Base-by-base conservation (phyloP, 2,113 vertebrate genomes). In the Colius striatus region DNA sequence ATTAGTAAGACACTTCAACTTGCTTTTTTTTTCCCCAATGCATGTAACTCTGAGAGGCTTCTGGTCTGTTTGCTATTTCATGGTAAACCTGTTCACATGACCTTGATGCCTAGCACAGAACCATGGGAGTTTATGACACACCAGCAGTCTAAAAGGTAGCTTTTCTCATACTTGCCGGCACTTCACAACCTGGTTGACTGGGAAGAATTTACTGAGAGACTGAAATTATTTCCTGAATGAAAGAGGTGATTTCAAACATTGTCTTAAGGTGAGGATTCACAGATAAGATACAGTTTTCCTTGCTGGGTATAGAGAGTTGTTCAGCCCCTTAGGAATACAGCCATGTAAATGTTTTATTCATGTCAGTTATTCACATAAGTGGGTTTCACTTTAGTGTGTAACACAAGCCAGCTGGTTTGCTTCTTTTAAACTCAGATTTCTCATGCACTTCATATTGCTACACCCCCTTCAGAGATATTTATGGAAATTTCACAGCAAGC, bases 341-440 rank as follows among this genome's bases (percentile, higher is more conserved):
- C 90, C 87, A 79, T 84, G 76, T 83, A 74, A 92, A 97, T 94
- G 83, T 97, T 97, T 96, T 97, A 97, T 97, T 98, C 94, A 97
- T 97, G 87, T 87, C 79, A 92, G 71, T 94, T 96, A 94, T 94
- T 94, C 89, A 91, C 75, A 88, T 89, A 91, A 92, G 85, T 93
- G 95, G 95, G 96, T 91, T 98, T 58, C 93, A 96, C 92, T 97
- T 94, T 22, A 95, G 95, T 92, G 94, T 95, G 79, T 89, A 97
- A 94, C 94, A 94, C 71, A 95, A 94, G 90, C 96, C 97, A 98
- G 96, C 95, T 98, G 97, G 96, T 96, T 95, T 96, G 95, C 96
- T 97, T 96, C 92, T 72, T 96, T 96, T 96, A 97, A 98, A 96
- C 94, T 96, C 96, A 76, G 92, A 92, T 95, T 97, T 96, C 94